A percentile compares a stretch with the other conserved stretches of the same genome.
Evolutionary conservation across 2,888 invertebrate genomes (phyloP).

Genomic region (Chaitophorus viminalis): DNA sequence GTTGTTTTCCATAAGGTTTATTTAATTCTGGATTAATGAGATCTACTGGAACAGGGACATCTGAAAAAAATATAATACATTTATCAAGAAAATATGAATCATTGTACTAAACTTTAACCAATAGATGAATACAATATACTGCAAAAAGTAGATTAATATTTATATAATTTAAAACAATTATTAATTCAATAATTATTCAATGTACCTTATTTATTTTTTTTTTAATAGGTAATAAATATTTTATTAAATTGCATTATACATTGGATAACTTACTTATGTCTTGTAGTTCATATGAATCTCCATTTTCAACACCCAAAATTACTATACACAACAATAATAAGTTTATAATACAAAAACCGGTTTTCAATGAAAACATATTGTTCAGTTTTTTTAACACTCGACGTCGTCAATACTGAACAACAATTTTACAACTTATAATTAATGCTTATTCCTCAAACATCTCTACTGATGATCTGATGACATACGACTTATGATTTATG

Average conservation of each 20-base stretch:
- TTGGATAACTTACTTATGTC: slow-evolving; percentile 21
- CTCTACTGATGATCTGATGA: not conserved
- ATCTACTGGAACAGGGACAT: slow-evolving; percentile 36
- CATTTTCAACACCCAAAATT: not conserved
- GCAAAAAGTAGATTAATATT: too few relatives aligned
- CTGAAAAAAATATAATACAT: slow-evolving; percentile 22
- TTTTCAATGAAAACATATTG: slow-evolving; percentile 28
- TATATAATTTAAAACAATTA: too few relatives aligned
- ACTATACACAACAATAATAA: not conserved
- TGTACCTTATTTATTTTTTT: too few relatives aligned
- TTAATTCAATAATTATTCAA: too few relatives aligned
- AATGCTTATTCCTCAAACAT: not conserved
- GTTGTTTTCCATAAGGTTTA: not conserved
- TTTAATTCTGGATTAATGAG: slow-evolving; percentile 27
- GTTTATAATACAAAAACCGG: slow-evolving; percentile 3
- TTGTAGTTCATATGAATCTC: not conserved
- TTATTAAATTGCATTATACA: not conserved
- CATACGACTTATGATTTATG: not conserved
- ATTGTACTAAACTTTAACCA: too few relatives aligned
- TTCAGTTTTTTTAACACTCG: not conserved
- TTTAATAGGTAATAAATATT: too few relatives aligned
- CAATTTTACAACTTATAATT: too few relatives aligned
- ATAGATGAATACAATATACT: too few relatives aligned
- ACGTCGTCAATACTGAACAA: not conserved
- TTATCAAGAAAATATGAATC: not conserved